Evolutionary conservation across 1,140 invertebrate genomes (phyloP), one percentile per base, ranked within the genome.

Genomic region (Brachionus sp.): DNA sequence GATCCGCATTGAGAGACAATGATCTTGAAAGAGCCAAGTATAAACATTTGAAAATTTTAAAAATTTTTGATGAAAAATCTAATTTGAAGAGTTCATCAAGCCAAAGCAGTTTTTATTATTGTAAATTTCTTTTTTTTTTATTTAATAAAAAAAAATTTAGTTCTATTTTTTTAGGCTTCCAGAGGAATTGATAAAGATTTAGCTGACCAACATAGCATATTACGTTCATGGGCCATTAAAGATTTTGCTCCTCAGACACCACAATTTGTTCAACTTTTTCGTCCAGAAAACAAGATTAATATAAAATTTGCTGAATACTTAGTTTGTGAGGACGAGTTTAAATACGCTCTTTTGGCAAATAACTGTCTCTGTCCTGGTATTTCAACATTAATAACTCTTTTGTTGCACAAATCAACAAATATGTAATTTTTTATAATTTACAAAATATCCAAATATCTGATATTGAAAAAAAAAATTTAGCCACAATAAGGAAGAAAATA

Each of bases 341-440:
- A 83, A 73, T 83, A 83, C 16, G 80, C 80, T 68, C 44, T 83
- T 37, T 53, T 83, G 80, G 80, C 80, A 6, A 68, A 66, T 4
- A 73, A 83, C 29, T 83, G 80, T 73, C 23, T 83, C 3, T 83
- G 80, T 70, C 64, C 57, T 25, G 80, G 80, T n/a, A 83, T 83
- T 23, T 57, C 46, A 16, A 62, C 77, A 19, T 25, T 80, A 2
- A 80, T 80, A 3, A 80, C 77, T 33, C 62, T 80, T 62, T 42
- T 80, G 16, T 25, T 80, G 3, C 77, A 80, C n/a, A 80, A 80
- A 80, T 80, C 77, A 66, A 66, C 77, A 10, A 80, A 46, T 5
- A 25, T 19, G 77, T 80, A 66, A 80, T 66, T 50, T 64, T 53
- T 66, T 80, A 19, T 3, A 9, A 42, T 53, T 62, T 29, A 2